Percentiles rank a stretch among this genome's conserved stretches.
Conservation (phyloP, 2,797 vertebrate species). For the Epinephelus coioides region DNA sequence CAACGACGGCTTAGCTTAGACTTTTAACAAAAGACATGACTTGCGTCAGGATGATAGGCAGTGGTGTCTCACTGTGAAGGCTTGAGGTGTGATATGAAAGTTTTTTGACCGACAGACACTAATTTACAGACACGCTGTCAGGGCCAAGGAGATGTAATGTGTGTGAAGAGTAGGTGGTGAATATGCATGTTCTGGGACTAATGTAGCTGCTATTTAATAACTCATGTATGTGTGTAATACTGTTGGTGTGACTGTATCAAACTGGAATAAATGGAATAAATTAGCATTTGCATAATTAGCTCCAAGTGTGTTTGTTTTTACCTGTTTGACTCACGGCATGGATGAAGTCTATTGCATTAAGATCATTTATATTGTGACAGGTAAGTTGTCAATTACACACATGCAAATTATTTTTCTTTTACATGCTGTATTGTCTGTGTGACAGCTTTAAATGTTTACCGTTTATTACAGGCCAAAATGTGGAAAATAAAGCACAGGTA, state of each 20-base stretch:
- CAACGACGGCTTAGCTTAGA: constrained; percentile 18
- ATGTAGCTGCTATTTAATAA: constrained; percentile 21
- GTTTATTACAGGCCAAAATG: constrained; percentile 23
- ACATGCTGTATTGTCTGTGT: constrained; percentile 20
- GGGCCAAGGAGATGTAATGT: background rate
- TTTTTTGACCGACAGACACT: background rate
- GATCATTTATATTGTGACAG: constrained; percentile 22
- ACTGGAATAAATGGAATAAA: background rate
- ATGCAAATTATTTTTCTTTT: constrained; percentile 19
- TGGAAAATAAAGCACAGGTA: constrained; percentile 38
- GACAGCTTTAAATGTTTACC: constrained; percentile 16
- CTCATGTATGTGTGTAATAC: background rate
- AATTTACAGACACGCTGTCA: constrained; percentile 17
- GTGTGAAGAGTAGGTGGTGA: constrained; percentile 31
- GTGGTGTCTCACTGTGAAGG: constrained; percentile 16
- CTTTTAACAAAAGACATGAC: constrained; percentile 42
- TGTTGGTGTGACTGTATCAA: constrained; percentile 1
- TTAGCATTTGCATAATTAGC: constrained; percentile 25
- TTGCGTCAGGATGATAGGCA: background rate
- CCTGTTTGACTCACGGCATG: constrained; percentile 1
- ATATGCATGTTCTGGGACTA: constrained; percentile 10
- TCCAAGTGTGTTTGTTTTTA: constrained; percentile 10
- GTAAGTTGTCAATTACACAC: constrained; percentile 36
- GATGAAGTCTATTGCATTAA: constrained; percentile 25
- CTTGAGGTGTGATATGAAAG: background rate